Evolutionary conservation across 2,113 vertebrate species (phyloP), one percentile per base, ranked within the genome.

Genomic region (Grus americana): DNA sequence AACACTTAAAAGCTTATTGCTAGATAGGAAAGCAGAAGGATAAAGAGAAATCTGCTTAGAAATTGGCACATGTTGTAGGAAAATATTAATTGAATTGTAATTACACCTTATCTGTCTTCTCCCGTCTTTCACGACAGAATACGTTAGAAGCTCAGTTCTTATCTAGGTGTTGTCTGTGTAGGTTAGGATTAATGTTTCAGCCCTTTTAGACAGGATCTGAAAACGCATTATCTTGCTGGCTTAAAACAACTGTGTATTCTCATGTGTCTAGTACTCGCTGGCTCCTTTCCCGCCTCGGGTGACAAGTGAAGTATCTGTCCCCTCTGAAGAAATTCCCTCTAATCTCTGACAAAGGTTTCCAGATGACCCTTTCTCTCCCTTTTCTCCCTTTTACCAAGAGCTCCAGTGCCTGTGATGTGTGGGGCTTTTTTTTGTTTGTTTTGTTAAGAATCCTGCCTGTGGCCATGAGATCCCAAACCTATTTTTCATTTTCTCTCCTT

Each of bases 331-430:
- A 91, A 72, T 26, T 81, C 57, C 73, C 68, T 93, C 72, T 93
- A 79, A 97, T 97, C 86, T 92, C 90, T 93, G 95, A 54, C 80
- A 90, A 89, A 93, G 71, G 22, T 88, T 96, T 93, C 81, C 81
- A 88, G 90, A 86, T 96, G 81, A 94, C 81, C 85, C 79, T 75
- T 83, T 79, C 46, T 90, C 26, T 61, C 79, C 22, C 11, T 18
- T 11, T 54, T 20, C n/a, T 38, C 54, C 30, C 7, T 49, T 79
- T 82, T 70, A 65, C 36, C 40, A 27, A 58, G 54, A 79, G n/a
- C 75, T 88, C 63, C 52, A 75, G 67, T 2, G 7, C 79, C 22
- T 92, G 59, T 8, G 6, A 8, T n/a, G 62, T 63, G 80, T 72
- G 72, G 21, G 67, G 73, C 62, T 84, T 74, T 76, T 47, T 73